Conservation (phyloP, 2,888 invertebrate genomes). For the Nemurella pictetii region DNA sequence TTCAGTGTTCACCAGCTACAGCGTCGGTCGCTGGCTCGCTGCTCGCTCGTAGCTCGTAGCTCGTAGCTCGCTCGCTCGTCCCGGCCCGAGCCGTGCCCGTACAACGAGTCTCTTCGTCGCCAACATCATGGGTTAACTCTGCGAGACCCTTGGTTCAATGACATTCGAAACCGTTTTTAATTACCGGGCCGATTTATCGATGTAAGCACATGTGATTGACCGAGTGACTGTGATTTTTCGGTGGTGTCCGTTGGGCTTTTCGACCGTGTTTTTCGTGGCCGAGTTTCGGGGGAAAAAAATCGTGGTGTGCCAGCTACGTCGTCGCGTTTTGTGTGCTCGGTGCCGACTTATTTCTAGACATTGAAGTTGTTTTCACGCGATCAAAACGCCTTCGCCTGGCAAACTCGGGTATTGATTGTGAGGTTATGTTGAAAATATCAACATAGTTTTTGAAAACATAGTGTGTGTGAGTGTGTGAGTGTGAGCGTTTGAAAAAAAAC, state of each 20-base stretch:
- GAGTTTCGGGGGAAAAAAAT: not conserved
- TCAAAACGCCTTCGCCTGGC: not conserved
- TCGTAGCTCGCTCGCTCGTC: conserved; percentile 13
- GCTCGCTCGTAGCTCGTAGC: not conserved
- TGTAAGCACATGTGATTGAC: conserved; percentile 7
- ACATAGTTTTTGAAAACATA: not conserved
- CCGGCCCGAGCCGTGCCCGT: conserved; percentile 15
- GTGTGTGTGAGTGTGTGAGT: not conserved
- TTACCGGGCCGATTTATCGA: not conserved
- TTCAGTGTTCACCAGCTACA: conserved; percentile 35
- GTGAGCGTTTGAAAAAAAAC: not conserved
- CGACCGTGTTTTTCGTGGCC: not conserved
- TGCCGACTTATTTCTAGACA: not conserved
- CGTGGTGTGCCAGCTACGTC: not conserved
- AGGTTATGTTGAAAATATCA: not conserved
- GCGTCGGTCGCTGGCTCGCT: conserved; percentile 7
- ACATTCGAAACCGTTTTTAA: conserved; percentile 39
- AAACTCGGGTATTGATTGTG: not conserved
- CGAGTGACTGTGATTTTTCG: not conserved
- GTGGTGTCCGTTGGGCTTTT: not conserved
- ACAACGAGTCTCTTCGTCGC: not conserved
- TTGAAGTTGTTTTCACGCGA: not conserved
- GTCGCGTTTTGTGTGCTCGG: not conserved
- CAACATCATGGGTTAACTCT: conserved; percentile 27
- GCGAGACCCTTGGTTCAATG: conserved; percentile 39